Percentiles rank a stretch among this genome's conserved stretches.
These are phyloP conservation scores for Danaus chrysippus DNA, from an alignment of 2,888 invertebrate genomes.

Conservation along the genomic window DNA sequence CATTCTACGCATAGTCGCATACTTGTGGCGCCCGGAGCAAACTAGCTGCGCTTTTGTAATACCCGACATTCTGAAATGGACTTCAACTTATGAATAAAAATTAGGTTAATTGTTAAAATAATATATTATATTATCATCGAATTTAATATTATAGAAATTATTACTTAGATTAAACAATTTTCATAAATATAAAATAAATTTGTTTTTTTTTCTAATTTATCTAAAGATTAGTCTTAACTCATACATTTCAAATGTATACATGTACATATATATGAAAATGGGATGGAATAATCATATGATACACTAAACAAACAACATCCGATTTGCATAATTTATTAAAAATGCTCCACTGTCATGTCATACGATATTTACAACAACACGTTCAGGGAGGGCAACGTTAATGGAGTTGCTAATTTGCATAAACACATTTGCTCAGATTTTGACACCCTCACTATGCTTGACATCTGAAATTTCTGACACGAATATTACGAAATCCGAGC, in stretches of 20 bases:
- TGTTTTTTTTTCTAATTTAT: too few relatives aligned
- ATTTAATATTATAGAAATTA: too few relatives aligned
- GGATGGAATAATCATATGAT: slow-evolving; percentile 2
- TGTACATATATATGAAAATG: not conserved
- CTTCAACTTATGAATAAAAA: not conserved
- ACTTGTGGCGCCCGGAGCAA: slow-evolving; percentile 56
- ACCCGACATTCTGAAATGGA: slow-evolving; percentile 38
- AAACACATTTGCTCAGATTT: slow-evolving; percentile 74
- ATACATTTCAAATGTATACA: too few relatives aligned
- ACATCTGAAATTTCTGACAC: slow-evolving; percentile 66
- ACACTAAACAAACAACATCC: slow-evolving; percentile 10
- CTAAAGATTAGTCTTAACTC: too few relatives aligned
- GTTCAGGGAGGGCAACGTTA: slow-evolving; percentile 54
- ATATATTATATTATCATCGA: not conserved
- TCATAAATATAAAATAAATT: too few relatives aligned
- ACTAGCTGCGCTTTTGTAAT: slow-evolving; percentile 46
- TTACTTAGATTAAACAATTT: too few relatives aligned
- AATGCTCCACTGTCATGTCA: slow-evolving; percentile 29
- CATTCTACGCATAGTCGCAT: slow-evolving; percentile 69
- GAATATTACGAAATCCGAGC: slow-evolving; percentile 20
- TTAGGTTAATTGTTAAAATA: slow-evolving; percentile 1
- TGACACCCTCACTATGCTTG: slow-evolving; percentile 67
- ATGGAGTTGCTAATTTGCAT: slow-evolving; percentile 74
- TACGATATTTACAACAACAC: slow-evolving; percentile 53
- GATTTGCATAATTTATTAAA: slow-evolving; percentile 32